phyloP scores from a whole-genome alignment of 2,113 vertebrate species.

The Pluvianellus socialis region DNA sequence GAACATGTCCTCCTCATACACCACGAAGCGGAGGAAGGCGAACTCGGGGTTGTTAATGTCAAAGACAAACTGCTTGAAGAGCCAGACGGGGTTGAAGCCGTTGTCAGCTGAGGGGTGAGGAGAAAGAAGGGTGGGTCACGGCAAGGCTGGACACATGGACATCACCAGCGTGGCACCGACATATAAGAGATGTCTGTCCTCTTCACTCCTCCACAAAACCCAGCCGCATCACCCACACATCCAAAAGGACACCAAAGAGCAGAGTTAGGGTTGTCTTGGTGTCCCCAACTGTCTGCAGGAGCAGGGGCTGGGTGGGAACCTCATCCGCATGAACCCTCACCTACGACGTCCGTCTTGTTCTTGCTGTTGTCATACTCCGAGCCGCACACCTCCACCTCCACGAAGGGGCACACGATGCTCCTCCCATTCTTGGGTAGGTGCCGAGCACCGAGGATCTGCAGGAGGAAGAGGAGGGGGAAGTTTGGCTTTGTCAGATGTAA shows the following conservation, averaged over 20 bases:
- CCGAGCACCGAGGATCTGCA: conserved; percentile 82
- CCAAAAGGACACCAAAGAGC: background rate
- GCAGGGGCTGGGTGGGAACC: accelerated
- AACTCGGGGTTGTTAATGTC: conserved; percentile 86
- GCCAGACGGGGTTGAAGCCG: conserved; percentile 84
- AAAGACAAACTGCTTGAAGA: conserved; percentile 84
- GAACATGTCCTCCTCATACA: conserved; percentile 91
- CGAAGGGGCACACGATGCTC: conserved; percentile 87
- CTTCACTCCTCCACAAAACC: background rate
- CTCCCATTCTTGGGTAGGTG: conserved; percentile 86
- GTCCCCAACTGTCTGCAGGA: accelerated
- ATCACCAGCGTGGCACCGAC: background rate
- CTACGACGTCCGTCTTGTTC: conserved; percentile 84
- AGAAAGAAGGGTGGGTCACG: background rate
- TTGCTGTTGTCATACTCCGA: conserved; percentile 84
- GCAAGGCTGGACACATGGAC: accelerated
- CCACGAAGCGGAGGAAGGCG: conserved; percentile 83
- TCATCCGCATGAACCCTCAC: background rate
- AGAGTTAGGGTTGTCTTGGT: accelerated
- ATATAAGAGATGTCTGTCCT: background rate
- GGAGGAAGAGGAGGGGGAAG: background rate
- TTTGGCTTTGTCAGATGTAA: background rate
- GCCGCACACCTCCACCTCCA: conserved; percentile 86
- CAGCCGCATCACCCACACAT: background rate
- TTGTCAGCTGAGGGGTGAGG: conserved; percentile 75